Conservation (phyloP, 2,113 vertebrate genomes). For the Ictidomys tridecemlineatus region DNA sequence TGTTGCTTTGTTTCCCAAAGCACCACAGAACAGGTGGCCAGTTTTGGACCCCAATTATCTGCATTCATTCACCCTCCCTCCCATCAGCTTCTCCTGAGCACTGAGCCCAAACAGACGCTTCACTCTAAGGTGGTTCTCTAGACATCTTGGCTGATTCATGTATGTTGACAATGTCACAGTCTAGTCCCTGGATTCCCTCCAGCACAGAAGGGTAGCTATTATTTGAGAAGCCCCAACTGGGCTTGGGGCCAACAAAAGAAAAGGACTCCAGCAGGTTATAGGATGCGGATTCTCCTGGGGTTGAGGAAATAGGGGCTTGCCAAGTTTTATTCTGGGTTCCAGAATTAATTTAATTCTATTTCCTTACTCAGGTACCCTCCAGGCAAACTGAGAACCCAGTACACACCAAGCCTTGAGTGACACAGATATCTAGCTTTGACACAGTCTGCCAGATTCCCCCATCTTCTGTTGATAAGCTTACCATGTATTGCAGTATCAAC, state of each 20-base stretch:
- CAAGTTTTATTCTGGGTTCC: slow-evolving; percentile 58
- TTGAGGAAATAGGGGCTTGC: slow-evolving; percentile 25
- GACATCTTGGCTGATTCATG: background rate
- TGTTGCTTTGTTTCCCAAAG: slow-evolving; percentile 51
- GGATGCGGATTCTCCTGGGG: background rate
- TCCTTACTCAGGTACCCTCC: slow-evolving; percentile 49
- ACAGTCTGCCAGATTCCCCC: background rate
- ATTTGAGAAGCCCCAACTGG: slow-evolving; percentile 27
- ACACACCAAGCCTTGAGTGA: slow-evolving; percentile 24
- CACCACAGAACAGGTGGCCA: background rate
- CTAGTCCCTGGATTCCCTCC: background rate
- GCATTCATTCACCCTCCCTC: slow-evolving; percentile 1
- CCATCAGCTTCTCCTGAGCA: slow-evolving; percentile 20
- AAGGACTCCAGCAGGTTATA: background rate
- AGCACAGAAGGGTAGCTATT: slow-evolving; percentile 17
- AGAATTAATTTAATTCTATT: slow-evolving; percentile 50
- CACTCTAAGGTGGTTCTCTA: slow-evolving; percentile 41
- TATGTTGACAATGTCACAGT: slow-evolving; percentile 38
- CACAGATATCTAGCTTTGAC: slow-evolving; percentile 48
- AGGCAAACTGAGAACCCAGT: slow-evolving; percentile 61
- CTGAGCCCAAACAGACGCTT: background rate
- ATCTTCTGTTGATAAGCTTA: slow-evolving; percentile 56
- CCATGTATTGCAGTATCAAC: background rate
- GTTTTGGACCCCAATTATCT: background rate
- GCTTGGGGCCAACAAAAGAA: slow-evolving; percentile 17